Evolutionary conservation across 2,888 invertebrate species (phyloP).

Genomic region (Scaptomyza parva): DNA sequence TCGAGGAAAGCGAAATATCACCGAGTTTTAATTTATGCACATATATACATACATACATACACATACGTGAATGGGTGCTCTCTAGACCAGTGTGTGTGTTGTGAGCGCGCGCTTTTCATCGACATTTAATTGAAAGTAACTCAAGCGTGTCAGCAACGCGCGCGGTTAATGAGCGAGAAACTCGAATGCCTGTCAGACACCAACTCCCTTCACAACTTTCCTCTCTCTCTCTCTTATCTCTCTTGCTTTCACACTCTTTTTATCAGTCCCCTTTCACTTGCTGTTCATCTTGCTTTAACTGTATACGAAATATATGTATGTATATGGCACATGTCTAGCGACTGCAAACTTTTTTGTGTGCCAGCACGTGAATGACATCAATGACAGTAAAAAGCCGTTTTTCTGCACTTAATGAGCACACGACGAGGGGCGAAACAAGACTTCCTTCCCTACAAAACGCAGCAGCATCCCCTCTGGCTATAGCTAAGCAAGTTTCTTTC

Average conservation of each 20-base stretch:
- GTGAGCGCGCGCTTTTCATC: slow-evolving; percentile 72
- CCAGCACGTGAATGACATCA: slow-evolving; percentile 76
- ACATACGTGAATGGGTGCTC: slow-evolving; percentile 19
- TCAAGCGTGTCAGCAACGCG: slow-evolving; percentile 78
- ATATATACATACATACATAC: slow-evolving; percentile 47
- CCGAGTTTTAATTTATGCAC: slow-evolving; percentile 72
- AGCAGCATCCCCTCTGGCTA: slow-evolving; percentile 1
- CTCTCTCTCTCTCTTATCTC: not conserved
- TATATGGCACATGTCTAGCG: slow-evolving; percentile 41
- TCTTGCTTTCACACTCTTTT: not conserved
- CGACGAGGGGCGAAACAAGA: slow-evolving; percentile 30
- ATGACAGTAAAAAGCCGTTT: slow-evolving; percentile 78
- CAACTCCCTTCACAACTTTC: slow-evolving; percentile 6
- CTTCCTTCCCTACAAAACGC: slow-evolving; percentile 15
- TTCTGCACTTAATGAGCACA: slow-evolving; percentile 76
- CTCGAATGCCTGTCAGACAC: slow-evolving; percentile 71
- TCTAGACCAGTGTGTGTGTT: slow-evolving; percentile 37
- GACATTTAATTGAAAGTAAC: slow-evolving; percentile 81
- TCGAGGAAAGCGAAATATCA: slow-evolving; percentile 32
- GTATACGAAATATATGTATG: not conserved
- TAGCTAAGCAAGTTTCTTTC: slow-evolving; percentile 58
- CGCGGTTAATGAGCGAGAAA: slow-evolving; percentile 81
- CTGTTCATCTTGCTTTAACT: slow-evolving; percentile 9
- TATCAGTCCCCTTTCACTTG: slow-evolving; percentile 1
- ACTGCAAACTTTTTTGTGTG: slow-evolving; percentile 44